phyloP scores from a whole-genome alignment of 2,888 invertebrate genomes.

The Drosophila diplacantha region DNA sequence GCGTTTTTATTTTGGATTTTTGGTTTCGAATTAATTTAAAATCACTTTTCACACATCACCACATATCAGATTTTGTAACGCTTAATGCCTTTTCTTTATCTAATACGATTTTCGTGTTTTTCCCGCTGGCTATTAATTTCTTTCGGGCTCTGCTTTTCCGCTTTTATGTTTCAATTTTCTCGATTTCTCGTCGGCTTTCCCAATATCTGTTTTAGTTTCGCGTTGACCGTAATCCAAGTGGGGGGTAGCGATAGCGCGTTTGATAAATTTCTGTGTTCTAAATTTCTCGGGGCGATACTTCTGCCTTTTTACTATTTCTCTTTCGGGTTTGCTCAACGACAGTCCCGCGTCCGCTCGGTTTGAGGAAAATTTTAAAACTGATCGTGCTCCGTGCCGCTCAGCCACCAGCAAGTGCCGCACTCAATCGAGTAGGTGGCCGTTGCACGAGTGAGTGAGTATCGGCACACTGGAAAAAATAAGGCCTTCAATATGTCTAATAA shows the following conservation, averaged over 20 bases:
- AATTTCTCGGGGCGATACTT: conserved; percentile 41
- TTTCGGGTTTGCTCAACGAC: conserved; percentile 44
- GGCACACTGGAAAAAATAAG: neutral
- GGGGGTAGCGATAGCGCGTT: conserved; percentile 61
- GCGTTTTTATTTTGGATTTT: conserved; percentile 25
- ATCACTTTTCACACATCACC: conserved; percentile 37
- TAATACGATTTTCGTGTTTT: conserved; percentile 55
- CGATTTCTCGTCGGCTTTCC: conserved; percentile 25
- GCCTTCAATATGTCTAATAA: rapidly evolving
- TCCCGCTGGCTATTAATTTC: conserved; percentile 32
- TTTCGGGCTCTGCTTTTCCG: conserved; percentile 35
- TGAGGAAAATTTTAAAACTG: conserved; percentile 77
- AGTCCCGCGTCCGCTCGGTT: conserved; percentile 68
- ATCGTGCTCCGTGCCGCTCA: conserved; percentile 56
- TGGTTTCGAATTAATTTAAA: conserved; percentile 27
- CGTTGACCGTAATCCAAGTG: conserved; percentile 76
- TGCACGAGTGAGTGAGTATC: conserved; percentile 5
- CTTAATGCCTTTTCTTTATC: conserved; percentile 23
- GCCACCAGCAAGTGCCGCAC: conserved; percentile 58
- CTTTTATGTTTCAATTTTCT: conserved; percentile 36
- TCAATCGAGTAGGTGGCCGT: conserved; percentile 20
- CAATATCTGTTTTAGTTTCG: conserved; percentile 43
- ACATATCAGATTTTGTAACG: conserved; percentile 34
- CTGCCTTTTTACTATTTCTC: conserved; percentile 22
- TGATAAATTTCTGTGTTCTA: conserved; percentile 53